Base-by-base conservation (phyloP, 1,140 invertebrate genomes). In the Penaeus vannamei region DNA sequence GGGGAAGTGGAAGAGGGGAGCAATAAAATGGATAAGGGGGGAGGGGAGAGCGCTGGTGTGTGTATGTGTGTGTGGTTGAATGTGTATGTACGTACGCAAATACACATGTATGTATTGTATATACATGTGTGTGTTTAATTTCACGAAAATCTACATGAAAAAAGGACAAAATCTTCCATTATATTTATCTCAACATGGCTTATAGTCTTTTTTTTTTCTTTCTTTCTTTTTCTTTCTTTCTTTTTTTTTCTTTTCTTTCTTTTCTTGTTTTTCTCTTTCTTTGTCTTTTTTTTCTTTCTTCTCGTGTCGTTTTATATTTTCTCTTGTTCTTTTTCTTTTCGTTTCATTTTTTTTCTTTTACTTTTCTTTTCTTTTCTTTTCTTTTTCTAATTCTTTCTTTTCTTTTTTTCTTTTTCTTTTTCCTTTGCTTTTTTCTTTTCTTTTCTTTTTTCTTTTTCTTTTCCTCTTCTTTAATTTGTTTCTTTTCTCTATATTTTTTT, bases 41-140 rank as follows among this genome's bases (percentile, higher is more conserved):
- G 36, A 42, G 36, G 36, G 36, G 36, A 42, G 8, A 42, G 36
- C 8, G 1, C 1, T n/a, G 8, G 36, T 53, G 22, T 32, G 14
- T 81, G 10, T 23, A 23, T n/a, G 10, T 42, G 5, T 81, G 20
- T 81, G 23, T 46, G n/a, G 26, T 2, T 42, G 22, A 46, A 42
- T 3, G 53, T 22, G 77, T 32, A 46, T 80, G 59, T 62, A 83
- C 23, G 59, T 83, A 36, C 59, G 32, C 26, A 83, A 61, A 29
- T 32, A 83, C 32, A 60, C 59, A 83, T 83, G n/a, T 83, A 60
- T 60, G 59, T 64, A 83, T 36, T 42, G 4, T 7, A 42, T 42
- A 42, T 4, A 82, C 60, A 82, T 77, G 12, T 42, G 3, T 42
- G 36, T 42, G 36, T 42, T 42, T 42, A 42, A 4, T 42, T 42